Base-by-base conservation (phyloP, 2,888 invertebrate species). In the Latrodectus hesperus region DNA sequence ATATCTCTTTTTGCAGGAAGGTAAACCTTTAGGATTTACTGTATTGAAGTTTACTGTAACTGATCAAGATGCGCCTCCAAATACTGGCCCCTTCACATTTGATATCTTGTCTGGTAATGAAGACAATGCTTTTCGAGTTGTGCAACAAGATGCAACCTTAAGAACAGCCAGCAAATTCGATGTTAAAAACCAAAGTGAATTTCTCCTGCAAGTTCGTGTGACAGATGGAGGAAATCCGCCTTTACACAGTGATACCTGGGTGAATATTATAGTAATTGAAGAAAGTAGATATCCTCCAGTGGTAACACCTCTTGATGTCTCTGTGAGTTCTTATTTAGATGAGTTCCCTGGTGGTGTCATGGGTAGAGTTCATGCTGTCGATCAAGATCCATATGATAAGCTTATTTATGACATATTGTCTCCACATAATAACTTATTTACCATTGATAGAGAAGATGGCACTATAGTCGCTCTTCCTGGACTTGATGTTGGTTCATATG, bases 281-380 rank as follows among this genome's bases (percentile, higher is more conserved):
- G 97, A 98, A 92, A 98, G 98, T n/a, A 96, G 97, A 91, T 98
- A 96, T 93, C 97, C 98, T 8, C 99, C 99, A 0, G 95, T 95
- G 0, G 95, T 98, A 53, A 96, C 96, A 4, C 97, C 98, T 0
- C 93, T 98, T 38, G 96, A 97, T 91, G 94, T 99, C 17, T 94
- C 95, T 82, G 91, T 99, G 75, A 97, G 96, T 91, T 97, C 98
- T 0, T 93, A 95, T 49, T 22, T 84, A 91, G 98, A 98, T 91
- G 96, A 97, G 91, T 99, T 97, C 93, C 95, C 96, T 0, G 98
- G 98, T 1, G 98, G 98, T 0, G 93, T 95, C 17, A 94, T 99
- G 74, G 99, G 98, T 0, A 94, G 95, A 91, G 95, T 99, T 49
- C 95, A 95, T 92, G 98, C 98, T 0, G 95, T 95, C 10, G 99